Evolutionary conservation across 2,113 vertebrate genomes (phyloP).

Genomic region (Alligator mississippiensis): DNA sequence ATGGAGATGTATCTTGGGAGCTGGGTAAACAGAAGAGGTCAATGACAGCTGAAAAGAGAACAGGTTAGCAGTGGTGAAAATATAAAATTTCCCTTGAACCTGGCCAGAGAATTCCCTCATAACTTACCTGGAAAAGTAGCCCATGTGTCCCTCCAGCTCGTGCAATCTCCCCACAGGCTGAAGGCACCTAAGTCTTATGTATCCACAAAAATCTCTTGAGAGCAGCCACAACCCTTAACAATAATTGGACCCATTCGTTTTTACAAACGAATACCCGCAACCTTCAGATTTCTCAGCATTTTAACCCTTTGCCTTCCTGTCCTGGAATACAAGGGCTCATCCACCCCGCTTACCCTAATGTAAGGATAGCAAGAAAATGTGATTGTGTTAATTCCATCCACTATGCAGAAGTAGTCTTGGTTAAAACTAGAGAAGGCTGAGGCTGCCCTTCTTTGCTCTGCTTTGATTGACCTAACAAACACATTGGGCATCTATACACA

Average conservation of each 20-base stretch:
- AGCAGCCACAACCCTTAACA: neutral
- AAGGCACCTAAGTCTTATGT: neutral
- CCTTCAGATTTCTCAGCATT: too few species aligned
- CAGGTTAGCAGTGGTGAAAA: neutral
- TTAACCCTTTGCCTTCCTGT: neutral
- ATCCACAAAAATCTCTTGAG: neutral
- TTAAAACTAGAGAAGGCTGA: neutral
- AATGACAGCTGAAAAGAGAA: neutral
- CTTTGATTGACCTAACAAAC: neutral
- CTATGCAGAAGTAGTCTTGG: neutral
- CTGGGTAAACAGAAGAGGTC: neutral
- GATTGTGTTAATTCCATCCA: rapidly evolving
- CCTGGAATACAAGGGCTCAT: neutral
- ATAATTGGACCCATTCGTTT: neutral
- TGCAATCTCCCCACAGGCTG: neutral
- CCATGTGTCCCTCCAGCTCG: neutral
- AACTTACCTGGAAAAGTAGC: neutral
- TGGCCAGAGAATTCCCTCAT: neutral
- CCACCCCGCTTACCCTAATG: neutral
- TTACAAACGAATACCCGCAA: neutral
- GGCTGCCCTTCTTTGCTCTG: neutral
- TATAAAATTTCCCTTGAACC: neutral
- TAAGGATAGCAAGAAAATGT: neutral
- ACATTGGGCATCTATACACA: too few species aligned
- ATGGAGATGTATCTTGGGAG: neutral